Evolutionary conservation across 1,140 invertebrate species (phyloP), one percentile per base, ranked within the genome.

Genomic region (Drosophila miranda): DNA sequence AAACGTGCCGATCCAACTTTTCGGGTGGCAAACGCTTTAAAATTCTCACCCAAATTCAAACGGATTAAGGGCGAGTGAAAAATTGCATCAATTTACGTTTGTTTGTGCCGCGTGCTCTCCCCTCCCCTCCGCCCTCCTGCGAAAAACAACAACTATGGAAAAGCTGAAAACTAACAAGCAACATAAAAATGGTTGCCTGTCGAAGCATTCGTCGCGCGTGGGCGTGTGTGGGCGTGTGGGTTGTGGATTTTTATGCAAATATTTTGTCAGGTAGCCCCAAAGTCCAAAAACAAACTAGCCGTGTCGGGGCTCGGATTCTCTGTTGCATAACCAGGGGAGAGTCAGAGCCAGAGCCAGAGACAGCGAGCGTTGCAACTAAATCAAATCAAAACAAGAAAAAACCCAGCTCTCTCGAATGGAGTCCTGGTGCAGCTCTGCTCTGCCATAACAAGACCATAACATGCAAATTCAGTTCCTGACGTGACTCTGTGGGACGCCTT

Each of bases 181-280:
- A 46, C 49, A 67, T 68, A 54, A 67, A 66, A 68, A 55, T 48
- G 42, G 21, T 30, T 52, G 16, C 9, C 38, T 16, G 30, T 21
- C 43, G 44, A 54, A 55, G 43, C 67, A 55, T 34, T 16, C 62
- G 30, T 26, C 43, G 30, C 34, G 34, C 9, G 2, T 34, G 30
- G 30, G 9, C 1, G 30, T 23, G 45, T 23, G 28, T 0, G 23
- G 5, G 23, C 23, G 60, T 50, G 11, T 45, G 52, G 23, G 41
- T 51, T 61, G 49, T 42, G 61, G 57, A 86, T 81, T 86, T 84
- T 86, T 87, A 77, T 78, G 83, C 84, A 87, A 86, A 86, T 87
- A 87, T 86, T 86, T 62, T 81, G 73, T 60, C 77, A 86, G 82
- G 73, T 70, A 70, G 71, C 72, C 60, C 54, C 46, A 73, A 64